These are phyloP conservation scores for Hirtodrosophila confusa DNA, from an alignment of 2,888 invertebrate genomes.

Conservation along the genomic window DNA sequence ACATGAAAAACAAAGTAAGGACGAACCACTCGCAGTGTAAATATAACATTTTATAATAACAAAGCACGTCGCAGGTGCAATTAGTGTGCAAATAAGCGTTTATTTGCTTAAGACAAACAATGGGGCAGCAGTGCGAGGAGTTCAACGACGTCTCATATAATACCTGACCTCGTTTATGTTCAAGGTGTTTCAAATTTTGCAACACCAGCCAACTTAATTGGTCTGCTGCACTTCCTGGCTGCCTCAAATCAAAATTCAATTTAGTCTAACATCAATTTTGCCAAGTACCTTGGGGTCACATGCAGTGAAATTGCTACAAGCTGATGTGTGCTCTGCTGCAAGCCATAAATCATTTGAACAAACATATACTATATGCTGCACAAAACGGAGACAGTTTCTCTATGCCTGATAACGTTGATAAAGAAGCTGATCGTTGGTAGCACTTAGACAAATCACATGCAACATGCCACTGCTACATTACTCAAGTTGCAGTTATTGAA, in stretches of 20 bases:
- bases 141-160: constrained; percentile 1
- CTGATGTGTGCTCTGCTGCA: constrained; percentile 24
- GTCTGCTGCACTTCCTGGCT: not conserved
- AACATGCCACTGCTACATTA: constrained; percentile 33
- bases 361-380: not conserved
- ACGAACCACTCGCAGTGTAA: constrained; percentile 58
- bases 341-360: constrained; percentile 45
- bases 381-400: constrained; percentile 1
- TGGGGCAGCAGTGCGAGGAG: not conserved
- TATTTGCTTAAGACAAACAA: constrained; percentile 64
- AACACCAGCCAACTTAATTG: constrained; percentile 30
- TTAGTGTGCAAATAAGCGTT: constrained; percentile 79
- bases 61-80: constrained; percentile 80
- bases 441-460: constrained; percentile 53
- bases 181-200: constrained; percentile 47
- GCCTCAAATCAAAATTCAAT: constrained; percentile 65
- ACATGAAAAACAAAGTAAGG: constrained; percentile 40
- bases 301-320: constrained; percentile 44
- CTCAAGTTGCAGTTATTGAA: constrained; percentile 35
- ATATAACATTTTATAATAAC: constrained; percentile 77
- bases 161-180: constrained; percentile 65
- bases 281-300: constrained; percentile 31
- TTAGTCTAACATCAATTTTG: constrained; percentile 36
- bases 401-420: constrained; percentile 36
- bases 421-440: constrained; percentile 45